phyloP scores from a whole-genome alignment of 1,140 invertebrate genomes.

The Bombus picipes region DNA sequence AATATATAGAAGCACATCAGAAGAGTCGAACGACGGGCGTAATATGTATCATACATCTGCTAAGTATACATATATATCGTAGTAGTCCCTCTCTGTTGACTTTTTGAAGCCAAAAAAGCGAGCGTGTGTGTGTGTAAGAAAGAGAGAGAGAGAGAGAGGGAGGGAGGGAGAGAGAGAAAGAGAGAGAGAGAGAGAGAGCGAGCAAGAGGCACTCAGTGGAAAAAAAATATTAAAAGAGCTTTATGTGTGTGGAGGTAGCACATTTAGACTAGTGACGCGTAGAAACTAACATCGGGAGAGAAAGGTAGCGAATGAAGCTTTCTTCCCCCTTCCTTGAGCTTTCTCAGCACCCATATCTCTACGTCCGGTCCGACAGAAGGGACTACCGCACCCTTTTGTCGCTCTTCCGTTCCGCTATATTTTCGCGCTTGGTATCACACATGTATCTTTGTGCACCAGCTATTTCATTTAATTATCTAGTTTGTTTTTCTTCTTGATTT shows the following conservation, averaged over 20 bases:
- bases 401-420: slow-evolving; percentile 46
- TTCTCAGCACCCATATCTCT: slow-evolving; percentile 64
- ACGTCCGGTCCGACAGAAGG: slow-evolving; percentile 23
- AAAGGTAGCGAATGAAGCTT: slow-evolving; percentile 69
- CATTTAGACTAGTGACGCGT: slow-evolving; percentile 68
- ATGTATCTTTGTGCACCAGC: not conserved
- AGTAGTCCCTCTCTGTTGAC: slow-evolving; percentile 63
- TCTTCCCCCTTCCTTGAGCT: slow-evolving; percentile 67
- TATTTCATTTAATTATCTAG: not conserved
- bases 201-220: slow-evolving; percentile 59
- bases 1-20: slow-evolving; percentile 70
- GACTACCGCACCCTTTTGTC: slow-evolving; percentile 48
- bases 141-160: slow-evolving; percentile 18
- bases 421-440: slow-evolving; percentile 35
- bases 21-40: slow-evolving; percentile 54
- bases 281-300: slow-evolving; percentile 68
- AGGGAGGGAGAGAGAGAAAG: not conserved
- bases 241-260: slow-evolving; percentile 69
- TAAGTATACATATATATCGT: slow-evolving; percentile 60
- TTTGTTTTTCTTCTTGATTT: not conserved
- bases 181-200: slow-evolving; percentile 11
- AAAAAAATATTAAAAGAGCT: slow-evolving; percentile 38
- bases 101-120: slow-evolving; percentile 49
- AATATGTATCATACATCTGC: slow-evolving; percentile 58
- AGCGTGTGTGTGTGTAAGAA: slow-evolving; percentile 19